A percentile compares a stretch with the other conserved stretches of the same genome.
phyloP scores from a whole-genome alignment of 2,888 invertebrate genomes.

The Sepiola atlantica region DNA sequence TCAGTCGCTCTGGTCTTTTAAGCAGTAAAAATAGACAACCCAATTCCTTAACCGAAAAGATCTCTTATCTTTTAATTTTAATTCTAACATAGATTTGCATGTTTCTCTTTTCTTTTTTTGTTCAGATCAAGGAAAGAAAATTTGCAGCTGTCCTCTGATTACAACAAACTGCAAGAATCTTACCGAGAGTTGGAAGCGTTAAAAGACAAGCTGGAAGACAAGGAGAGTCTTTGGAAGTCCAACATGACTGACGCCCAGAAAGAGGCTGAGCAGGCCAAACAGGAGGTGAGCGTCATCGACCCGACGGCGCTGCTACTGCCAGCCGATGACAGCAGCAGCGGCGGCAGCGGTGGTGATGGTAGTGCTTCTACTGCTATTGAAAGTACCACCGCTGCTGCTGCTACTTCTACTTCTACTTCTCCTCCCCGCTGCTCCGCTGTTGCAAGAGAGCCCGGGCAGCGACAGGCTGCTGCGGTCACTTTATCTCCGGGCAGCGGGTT shows the following conservation, averaged over 20 bases:
- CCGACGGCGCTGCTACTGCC: conserved; percentile 49
- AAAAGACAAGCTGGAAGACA: conserved; percentile 72
- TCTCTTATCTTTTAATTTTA: no score
- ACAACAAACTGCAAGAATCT: conserved; percentile 73
- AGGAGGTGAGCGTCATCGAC: conserved; percentile 66
- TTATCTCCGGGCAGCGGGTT: conserved; percentile 1
- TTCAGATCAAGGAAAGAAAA: conserved; percentile 73
- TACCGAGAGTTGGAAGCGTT: conserved; percentile 71
- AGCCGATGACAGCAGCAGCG: conserved; percentile 37
- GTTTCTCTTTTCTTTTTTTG: background rate
- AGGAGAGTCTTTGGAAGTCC: conserved; percentile 67
- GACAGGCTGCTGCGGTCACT: conserved; percentile 38
- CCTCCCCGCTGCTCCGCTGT: conserved; percentile 43
- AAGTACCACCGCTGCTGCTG: conserved; percentile 42
- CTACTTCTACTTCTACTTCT: conserved; percentile 38
- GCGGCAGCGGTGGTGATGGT: no score
- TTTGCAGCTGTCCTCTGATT: conserved; percentile 71
- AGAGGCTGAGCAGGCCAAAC: conserved; percentile 67
- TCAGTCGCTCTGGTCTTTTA: no score
- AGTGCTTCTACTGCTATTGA: conserved; percentile 44
- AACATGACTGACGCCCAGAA: conserved; percentile 74
- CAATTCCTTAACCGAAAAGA: no score
- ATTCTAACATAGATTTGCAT: no score
- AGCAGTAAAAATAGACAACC: no score
- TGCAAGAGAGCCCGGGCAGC: background rate